These are phyloP conservation scores for Chydorus sphaericus DNA, from an alignment of 2,888 invertebrate genomes.

Conservation along the genomic window DNA sequence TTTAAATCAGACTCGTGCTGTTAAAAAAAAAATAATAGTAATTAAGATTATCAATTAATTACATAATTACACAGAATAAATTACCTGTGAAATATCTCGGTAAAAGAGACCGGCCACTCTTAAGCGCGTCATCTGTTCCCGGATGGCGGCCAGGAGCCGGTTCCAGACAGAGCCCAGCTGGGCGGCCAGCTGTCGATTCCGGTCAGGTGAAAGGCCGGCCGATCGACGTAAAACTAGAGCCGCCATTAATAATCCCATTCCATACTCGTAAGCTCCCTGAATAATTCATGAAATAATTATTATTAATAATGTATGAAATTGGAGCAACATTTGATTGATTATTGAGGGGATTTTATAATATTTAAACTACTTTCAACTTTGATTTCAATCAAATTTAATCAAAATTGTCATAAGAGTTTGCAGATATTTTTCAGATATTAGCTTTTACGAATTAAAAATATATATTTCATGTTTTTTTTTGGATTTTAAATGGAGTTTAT, in stretches of 20 bases:
- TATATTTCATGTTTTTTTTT: too few relatives aligned
- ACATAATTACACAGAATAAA: neutral
- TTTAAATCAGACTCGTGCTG: constrained; percentile 13
- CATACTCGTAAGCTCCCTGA: constrained; percentile 66
- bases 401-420: too few relatives aligned
- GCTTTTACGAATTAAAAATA: too few relatives aligned
- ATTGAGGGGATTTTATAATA: neutral
- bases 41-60: too few relatives aligned
- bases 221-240: constrained; percentile 55
- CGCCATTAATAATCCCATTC: constrained; percentile 58
- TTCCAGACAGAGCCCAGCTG: constrained; percentile 51
- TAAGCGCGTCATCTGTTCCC: constrained; percentile 58
- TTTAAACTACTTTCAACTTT: constrained; percentile 3
- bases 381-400: too few relatives aligned
- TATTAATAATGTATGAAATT: neutral
- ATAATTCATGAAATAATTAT: constrained; percentile 18
- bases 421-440: too few relatives aligned
- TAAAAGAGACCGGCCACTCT: constrained; percentile 61
- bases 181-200: constrained; percentile 39
- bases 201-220: constrained; percentile 44
- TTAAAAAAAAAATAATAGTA: too few relatives aligned
- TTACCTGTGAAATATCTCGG: constrained; percentile 40
- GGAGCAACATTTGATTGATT: neutral
- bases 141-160: constrained; percentile 48
- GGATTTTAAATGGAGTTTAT: too few relatives aligned